Base-by-base conservation (phyloP, 2,797 vertebrate species). In the Liparis tanakae region DNA sequence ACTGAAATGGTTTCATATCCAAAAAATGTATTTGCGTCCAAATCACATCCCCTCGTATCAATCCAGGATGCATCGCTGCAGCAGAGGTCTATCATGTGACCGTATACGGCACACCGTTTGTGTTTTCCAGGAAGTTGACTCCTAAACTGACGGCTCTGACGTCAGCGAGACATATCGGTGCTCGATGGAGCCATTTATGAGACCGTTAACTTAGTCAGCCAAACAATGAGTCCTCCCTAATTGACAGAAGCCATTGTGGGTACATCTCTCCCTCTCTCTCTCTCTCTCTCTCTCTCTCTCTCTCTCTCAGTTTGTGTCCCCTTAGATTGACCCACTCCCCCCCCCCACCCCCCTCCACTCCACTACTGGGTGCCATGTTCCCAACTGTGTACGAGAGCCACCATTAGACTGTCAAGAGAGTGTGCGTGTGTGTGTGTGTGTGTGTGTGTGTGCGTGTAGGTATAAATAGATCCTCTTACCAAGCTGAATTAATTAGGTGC, bases 401-500 rank as follows among this genome's bases (percentile, higher is more conserved):
- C 71, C 54, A 76, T 83, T 81, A 75, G 22, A 78, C 73, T 59
- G 51, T 70, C 36, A 59, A 37, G 30, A 46, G 39, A 77, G 71
- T 68, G 67, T 74, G 73, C 70, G 12, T 83, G 66, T 76, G 37
- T 76, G 64, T 57, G 51, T 56, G 20, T 74, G 73, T 72, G 12
- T 83, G 66, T 76, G 37, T 76, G 64, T 57, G 51, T 56, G 20
- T 74, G 60, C 62, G 5, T 7, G 3, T 18, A 18, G 39, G 58
- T 90, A 86, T 90, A 92, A 91, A 91, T 89, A 88, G 80, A 81
- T 78, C 69, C 83, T 85, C 79, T 91, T 90, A 89, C 75, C 77
- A 78, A 80, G 74, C 78, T 89, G 85, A 92, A 93, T 91, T 90
- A 90, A 94, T 92, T 93, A 93, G 94, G 92, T 92, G 89, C 82